phyloP scores from a whole-genome alignment of 2,888 invertebrate species.

The Automeris io region DNA sequence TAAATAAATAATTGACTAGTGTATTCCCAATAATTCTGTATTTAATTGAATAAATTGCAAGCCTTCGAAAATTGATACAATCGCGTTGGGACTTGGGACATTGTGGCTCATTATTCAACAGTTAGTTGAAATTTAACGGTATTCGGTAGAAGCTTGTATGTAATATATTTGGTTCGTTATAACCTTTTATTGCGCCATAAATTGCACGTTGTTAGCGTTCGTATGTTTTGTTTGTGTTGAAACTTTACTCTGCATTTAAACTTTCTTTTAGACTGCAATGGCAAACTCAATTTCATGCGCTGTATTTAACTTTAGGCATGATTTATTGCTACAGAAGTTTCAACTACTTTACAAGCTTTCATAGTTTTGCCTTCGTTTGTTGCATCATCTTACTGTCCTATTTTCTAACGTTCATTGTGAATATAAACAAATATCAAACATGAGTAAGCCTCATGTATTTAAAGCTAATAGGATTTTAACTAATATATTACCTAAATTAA shows the following conservation, averaged over 20 bases:
- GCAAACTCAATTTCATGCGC: background rate
- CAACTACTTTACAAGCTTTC: background rate
- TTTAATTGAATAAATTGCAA: background rate
- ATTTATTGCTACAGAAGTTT: background rate
- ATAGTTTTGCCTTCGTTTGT: background rate
- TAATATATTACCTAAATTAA: no score
- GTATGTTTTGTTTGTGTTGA: conserved; percentile 5
- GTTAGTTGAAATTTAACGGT: conserved; percentile 5
- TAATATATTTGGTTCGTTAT: conserved; percentile 10
- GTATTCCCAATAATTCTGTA: background rate
- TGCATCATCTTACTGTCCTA: background rate
- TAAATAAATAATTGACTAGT: background rate
- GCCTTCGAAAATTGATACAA: background rate
- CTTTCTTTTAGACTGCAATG: background rate
- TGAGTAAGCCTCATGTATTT: no score
- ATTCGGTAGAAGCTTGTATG: background rate
- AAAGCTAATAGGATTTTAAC: no score
- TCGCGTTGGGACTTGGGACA: background rate
- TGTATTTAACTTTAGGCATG: background rate
- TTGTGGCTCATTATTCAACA: conserved; percentile 5
- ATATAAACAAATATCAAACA: background rate
- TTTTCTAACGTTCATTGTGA: background rate
- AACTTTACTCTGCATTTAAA: conserved; percentile 2
- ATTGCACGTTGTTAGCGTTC: conserved; percentile 9
- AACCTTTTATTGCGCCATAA: conserved; percentile 13